Percentiles rank a stretch among this genome's conserved stretches.
Conservation (phyloP, 37 sponge, comb jelly and placozoan species). For the Hexactinellida sp. region DNA sequence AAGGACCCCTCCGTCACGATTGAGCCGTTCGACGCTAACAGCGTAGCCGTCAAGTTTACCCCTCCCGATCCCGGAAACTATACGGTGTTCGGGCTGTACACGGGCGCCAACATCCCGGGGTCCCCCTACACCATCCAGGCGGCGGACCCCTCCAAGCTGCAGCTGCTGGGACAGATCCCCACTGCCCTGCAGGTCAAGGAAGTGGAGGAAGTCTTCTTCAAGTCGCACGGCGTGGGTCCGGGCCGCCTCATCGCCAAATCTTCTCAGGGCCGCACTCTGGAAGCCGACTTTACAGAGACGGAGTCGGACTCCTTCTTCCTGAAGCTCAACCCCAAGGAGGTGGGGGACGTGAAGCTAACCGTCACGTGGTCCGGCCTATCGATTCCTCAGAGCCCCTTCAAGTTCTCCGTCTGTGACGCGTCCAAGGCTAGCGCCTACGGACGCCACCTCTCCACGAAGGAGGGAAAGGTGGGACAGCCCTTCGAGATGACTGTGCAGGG, state of each 20-base stretch:
- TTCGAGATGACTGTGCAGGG: slow-evolving; percentile 27
- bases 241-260: slow-evolving; percentile 15
- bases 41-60: slow-evolving; percentile 36
- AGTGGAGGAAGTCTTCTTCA: slow-evolving; percentile 23
- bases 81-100: slow-evolving; percentile 47
- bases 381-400: slow-evolving; percentile 32
- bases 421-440: slow-evolving; percentile 45
- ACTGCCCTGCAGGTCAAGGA: slow-evolving; percentile 24
- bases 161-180: slow-evolving; percentile 27
- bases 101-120: slow-evolving; percentile 43
- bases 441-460: slow-evolving; percentile 32
- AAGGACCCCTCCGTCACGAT: slow-evolving; percentile 21
- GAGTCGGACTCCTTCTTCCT: neutral
- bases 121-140: slow-evolving; percentile 44
- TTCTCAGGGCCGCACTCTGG: neutral
- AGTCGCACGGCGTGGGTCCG: slow-evolving; percentile 23
- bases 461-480: slow-evolving; percentile 41
- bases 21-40: slow-evolving; percentile 29
- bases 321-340: slow-evolving; percentile 20
- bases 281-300: neutral
- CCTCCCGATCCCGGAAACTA: slow-evolving; percentile 51
- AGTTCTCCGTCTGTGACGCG: slow-evolving; percentile 55
- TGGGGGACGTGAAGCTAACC: slow-evolving; percentile 26
- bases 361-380: slow-evolving; percentile 40
- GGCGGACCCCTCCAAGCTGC: slow-evolving; percentile 44